Percentiles rank a stretch among this genome's conserved stretches.
Evolutionary conservation across 2,888 invertebrate genomes (phyloP).

Genomic region (Steinernema hermaphroditum): DNA sequence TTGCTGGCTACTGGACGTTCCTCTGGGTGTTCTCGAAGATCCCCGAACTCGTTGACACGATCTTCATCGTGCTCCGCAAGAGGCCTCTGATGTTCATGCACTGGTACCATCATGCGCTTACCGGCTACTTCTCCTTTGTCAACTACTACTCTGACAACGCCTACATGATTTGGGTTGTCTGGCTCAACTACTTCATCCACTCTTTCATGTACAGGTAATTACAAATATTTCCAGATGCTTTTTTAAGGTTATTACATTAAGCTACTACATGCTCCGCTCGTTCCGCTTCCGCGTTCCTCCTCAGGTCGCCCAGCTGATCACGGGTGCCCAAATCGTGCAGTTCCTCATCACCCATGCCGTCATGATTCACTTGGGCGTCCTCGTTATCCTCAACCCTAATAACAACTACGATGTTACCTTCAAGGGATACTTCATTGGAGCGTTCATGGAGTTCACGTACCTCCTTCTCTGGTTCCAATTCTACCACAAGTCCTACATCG

Average conservation of each 20-base stretch:
- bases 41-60: slow-evolving; percentile 60
- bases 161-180: slow-evolving; percentile 62
- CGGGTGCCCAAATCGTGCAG: slow-evolving; percentile 60
- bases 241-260: slow-evolving; percentile 17
- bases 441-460: slow-evolving; percentile 60
- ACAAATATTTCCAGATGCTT: neutral
- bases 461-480: slow-evolving; percentile 60
- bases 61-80: slow-evolving; percentile 63
- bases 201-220: slow-evolving; percentile 56
- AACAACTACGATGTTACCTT: slow-evolving; percentile 50
- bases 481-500: slow-evolving; percentile 58
- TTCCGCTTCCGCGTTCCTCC: slow-evolving; percentile 57
- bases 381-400: slow-evolving; percentile 41
- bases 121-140: slow-evolving; percentile 62
- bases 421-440: slow-evolving; percentile 52
- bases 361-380: slow-evolving; percentile 51
- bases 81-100: slow-evolving; percentile 61
- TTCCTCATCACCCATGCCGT: slow-evolving; percentile 59
- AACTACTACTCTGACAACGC: slow-evolving; percentile 62
- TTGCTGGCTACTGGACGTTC: slow-evolving; percentile 61
- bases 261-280: slow-evolving; percentile 62
- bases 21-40: slow-evolving; percentile 63
- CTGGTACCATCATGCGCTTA: slow-evolving; percentile 63
- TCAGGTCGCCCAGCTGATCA: slow-evolving; percentile 56
- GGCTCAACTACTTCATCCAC: slow-evolving; percentile 61